phyloP scores from a whole-genome alignment of 2,113 vertebrate species.

The Megaptera novaeangliae region DNA sequence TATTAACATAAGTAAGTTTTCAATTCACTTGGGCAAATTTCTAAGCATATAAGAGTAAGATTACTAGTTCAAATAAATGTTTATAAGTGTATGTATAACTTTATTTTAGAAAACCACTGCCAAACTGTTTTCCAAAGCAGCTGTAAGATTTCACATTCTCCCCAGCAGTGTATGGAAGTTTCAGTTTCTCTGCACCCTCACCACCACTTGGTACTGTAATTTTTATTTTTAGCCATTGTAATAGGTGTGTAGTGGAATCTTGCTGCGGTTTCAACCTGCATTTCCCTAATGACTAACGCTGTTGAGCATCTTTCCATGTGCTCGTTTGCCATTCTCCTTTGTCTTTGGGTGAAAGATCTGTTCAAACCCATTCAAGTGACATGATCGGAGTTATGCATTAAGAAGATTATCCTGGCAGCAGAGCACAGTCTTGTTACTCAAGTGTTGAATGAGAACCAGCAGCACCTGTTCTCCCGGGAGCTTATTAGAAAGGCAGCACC shows the following conservation, averaged over 20 bases:
- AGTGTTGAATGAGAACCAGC: neutral
- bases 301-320: neutral
- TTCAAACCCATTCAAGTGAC: neutral
- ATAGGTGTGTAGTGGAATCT: neutral
- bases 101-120: neutral
- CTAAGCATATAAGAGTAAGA: neutral
- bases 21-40: neutral
- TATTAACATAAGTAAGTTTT: neutral
- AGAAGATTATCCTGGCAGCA: neutral
- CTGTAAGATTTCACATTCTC: neutral
- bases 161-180: neutral
- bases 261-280: neutral
- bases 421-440: neutral
- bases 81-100: neutral
- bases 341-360: neutral
- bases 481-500: neutral
- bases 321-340: neutral
- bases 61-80: neutral
- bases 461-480: neutral
- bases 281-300: neutral
- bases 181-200: neutral
- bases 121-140: neutral
- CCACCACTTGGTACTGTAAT: neutral
- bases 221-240: neutral
- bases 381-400: neutral